Evolutionary conservation across 1,140 invertebrate species (phyloP).

Genomic region (Nasonia giraulti): DNA sequence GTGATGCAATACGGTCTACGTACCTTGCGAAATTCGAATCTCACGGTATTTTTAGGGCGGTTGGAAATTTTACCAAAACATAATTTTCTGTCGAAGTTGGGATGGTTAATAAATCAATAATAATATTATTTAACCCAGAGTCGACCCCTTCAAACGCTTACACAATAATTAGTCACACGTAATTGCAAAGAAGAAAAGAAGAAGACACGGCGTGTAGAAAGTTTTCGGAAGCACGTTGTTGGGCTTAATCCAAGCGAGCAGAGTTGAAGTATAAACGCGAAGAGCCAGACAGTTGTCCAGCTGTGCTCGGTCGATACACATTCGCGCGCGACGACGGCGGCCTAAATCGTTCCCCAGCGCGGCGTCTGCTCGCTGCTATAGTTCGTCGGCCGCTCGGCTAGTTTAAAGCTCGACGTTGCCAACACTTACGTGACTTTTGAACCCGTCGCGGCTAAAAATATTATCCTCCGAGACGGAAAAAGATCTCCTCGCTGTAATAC

Average conservation of each 20-base stretch:
- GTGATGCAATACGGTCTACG: too few relatives aligned
- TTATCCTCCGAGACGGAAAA: background rate
- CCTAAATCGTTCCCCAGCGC: constrained; percentile 4
- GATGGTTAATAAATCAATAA: too few relatives aligned
- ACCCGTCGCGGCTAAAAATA: background rate
- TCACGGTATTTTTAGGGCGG: too few relatives aligned
- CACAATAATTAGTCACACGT: background rate
- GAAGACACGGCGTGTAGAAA: background rate
- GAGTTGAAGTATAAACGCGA: background rate
- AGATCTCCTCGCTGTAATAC: background rate
- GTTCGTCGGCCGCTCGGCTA: background rate
- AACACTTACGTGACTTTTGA: constrained; percentile 25
- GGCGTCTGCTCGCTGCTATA: background rate
- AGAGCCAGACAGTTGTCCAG: background rate
- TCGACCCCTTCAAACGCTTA: background rate
- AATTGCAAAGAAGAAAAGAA: background rate
- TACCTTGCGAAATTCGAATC: too few relatives aligned
- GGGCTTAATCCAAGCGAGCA: constrained; percentile 24
- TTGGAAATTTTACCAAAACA: too few relatives aligned
- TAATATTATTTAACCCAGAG: too few relatives aligned
- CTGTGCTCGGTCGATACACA: constrained; percentile 12
- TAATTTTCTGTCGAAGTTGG: too few relatives aligned
- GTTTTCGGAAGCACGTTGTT: constrained; percentile 33
- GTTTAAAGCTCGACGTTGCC: constrained; percentile 20
- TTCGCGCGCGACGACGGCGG: background rate